Evolutionary conservation across 2,888 invertebrate species (phyloP).

Genomic region (Cylloceria caligata): DNA sequence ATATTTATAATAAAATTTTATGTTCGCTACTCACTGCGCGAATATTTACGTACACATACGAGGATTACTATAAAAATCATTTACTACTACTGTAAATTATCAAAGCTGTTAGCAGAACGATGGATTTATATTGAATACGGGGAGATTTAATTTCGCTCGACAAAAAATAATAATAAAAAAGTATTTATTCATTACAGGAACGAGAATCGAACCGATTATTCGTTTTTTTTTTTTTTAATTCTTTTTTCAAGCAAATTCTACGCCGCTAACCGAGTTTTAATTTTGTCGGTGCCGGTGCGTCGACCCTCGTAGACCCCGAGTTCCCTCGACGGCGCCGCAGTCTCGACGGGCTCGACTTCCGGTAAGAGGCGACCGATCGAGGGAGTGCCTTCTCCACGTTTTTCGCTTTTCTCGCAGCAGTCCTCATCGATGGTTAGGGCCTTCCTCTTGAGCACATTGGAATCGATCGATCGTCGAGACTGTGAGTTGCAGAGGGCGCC

Average conservation of each 20-base stretch:
- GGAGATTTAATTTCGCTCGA: conserved; percentile 16
- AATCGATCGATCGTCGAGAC: conserved; percentile 67
- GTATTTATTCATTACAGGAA: conserved; percentile 37
- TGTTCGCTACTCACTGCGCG: too few species aligned
- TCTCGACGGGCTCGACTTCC: conserved; percentile 66
- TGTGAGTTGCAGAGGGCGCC: conserved; percentile 27
- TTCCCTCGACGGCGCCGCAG: conserved; percentile 53
- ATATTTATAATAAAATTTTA: too few species aligned
- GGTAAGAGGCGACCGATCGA: conserved; percentile 60
- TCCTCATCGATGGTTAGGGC: conserved; percentile 49
- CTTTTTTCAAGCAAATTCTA: conserved; percentile 48
- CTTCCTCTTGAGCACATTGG: conserved; percentile 63
- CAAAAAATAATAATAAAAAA: conserved; percentile 1
- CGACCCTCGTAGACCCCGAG: conserved; percentile 42
- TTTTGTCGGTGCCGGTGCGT: conserved; percentile 52
- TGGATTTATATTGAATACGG: neutral
- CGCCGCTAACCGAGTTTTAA: conserved; percentile 65
- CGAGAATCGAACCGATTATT: conserved; percentile 32
- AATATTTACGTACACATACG: too few species aligned
- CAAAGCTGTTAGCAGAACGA: neutral
- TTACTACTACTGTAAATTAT: neutral
- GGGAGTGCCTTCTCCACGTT: conserved; percentile 54
- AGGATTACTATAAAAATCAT: too few species aligned
- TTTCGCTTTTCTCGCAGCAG: conserved; percentile 34
- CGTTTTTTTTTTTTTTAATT: conserved; percentile 5